Conservation (phyloP, 2,113 vertebrate species). For the Echinops telfairi region DNA sequence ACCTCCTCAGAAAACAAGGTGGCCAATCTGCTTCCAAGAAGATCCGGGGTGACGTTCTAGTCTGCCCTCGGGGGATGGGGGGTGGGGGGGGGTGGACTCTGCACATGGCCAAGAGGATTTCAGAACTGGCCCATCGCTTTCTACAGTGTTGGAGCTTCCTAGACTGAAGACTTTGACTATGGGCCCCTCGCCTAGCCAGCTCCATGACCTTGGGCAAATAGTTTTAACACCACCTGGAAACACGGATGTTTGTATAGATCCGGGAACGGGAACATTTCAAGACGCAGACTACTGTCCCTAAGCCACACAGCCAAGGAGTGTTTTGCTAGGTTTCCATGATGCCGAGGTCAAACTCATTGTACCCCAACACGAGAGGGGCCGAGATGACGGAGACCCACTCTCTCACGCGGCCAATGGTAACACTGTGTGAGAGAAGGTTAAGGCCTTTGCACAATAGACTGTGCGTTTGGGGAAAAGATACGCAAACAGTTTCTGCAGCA, state of each 20-base stretch:
- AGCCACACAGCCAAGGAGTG: not conserved
- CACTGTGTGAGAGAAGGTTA: no score
- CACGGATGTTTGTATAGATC: not conserved
- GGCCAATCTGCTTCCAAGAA: not conserved
- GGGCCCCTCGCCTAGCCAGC: not conserved
- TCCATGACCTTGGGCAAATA: not conserved
- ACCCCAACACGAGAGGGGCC: not conserved
- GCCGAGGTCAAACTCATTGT: not conserved
- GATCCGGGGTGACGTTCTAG: not conserved
- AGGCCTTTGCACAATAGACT: no score
- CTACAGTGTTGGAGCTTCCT: not conserved
- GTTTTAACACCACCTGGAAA: conserved; percentile 14
- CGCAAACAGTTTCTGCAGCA: conserved; percentile 49
- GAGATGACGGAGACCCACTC: not conserved
- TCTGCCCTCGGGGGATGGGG: not conserved
- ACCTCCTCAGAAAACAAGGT: not conserved
- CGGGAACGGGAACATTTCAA: conserved; percentile 6
- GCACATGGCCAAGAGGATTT: not conserved
- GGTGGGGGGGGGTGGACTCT: no score
- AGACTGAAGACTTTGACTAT: not conserved
- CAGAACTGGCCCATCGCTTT: not conserved
- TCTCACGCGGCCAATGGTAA: not conserved
- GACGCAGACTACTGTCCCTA: not conserved
- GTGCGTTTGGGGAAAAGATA: not conserved
- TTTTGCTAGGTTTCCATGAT: not conserved